Percentiles rank a stretch among this genome's conserved stretches.
phyloP scores from a whole-genome alignment of 1,140 invertebrate species.

The Tetramorium simillimum region DNA sequence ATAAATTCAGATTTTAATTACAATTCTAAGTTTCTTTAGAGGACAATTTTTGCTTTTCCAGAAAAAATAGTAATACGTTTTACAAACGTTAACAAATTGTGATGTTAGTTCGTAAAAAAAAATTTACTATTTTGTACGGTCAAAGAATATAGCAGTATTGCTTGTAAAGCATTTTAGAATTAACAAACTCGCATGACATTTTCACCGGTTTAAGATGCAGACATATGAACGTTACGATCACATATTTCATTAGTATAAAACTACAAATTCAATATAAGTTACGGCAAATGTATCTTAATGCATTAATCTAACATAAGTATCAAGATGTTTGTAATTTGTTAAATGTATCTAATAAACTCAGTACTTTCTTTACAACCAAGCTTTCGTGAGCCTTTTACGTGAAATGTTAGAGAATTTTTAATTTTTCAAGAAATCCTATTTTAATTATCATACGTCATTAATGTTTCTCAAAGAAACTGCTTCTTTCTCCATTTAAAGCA shows the following conservation, averaged over 20 bases:
- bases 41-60: background rate
- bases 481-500: too few relatives aligned
- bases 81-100: background rate
- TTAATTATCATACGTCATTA: too few relatives aligned
- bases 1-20: background rate
- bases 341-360: conserved; percentile 25
- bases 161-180: background rate
- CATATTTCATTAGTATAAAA: background rate
- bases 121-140: background rate
- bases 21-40: background rate
- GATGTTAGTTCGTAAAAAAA: background rate
- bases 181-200: background rate
- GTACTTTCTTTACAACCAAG: conserved; percentile 11
- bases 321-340: conserved; percentile 25
- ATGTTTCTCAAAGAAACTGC: too few relatives aligned
- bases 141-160: conserved; percentile 20
- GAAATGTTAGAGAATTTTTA: too few relatives aligned
- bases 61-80: background rate
- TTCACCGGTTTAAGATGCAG: background rate
- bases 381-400: background rate
- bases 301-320: conserved; percentile 23
- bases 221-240: background rate
- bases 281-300: conserved; percentile 43
- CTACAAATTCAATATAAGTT: background rate
- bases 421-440: too few relatives aligned